These are phyloP conservation scores for Syrphus vitripennis DNA, from an alignment of 2,888 invertebrate genomes.

Conservation along the genomic window DNA sequence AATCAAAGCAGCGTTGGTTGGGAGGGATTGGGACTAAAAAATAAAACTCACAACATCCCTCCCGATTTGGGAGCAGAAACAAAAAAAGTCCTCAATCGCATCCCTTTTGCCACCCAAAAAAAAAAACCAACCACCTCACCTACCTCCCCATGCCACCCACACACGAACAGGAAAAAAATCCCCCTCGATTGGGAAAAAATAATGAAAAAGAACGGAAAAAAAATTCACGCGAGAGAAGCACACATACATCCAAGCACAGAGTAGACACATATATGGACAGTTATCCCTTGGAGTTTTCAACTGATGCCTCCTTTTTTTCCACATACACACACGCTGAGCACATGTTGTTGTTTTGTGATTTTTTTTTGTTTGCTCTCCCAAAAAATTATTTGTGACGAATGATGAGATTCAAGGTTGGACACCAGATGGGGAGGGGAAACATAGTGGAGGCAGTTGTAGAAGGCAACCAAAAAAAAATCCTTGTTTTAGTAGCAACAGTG, in stretches of 20 bases:
- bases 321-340: constrained; percentile 46
- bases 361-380: constrained; percentile 40
- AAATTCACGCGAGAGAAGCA: constrained; percentile 64
- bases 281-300: constrained; percentile 15
- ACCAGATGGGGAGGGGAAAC: neutral
- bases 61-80: constrained; percentile 31
- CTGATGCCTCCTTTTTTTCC: constrained; percentile 39
- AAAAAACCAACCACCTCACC: constrained; percentile 10
- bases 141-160: constrained; percentile 6
- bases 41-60: constrained; percentile 49
- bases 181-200: constrained; percentile 53
- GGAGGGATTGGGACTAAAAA: neutral
- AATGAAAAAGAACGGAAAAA: constrained; percentile 47
- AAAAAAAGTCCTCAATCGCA: constrained; percentile 43
- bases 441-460: neutral
- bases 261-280: neutral
- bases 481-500: constrained; percentile 1
- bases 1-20: constrained; percentile 28
- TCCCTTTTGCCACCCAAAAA: constrained; percentile 20
- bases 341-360: constrained; percentile 53
- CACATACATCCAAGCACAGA: constrained; percentile 4
- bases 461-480: neutral
- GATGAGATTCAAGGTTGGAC: constrained; percentile 62
- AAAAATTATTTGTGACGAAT: constrained; percentile 8
- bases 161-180: constrained; percentile 38